Conservation (phyloP, 2,888 invertebrate genomes). For the Pyrocoelia pectoralis region DNA sequence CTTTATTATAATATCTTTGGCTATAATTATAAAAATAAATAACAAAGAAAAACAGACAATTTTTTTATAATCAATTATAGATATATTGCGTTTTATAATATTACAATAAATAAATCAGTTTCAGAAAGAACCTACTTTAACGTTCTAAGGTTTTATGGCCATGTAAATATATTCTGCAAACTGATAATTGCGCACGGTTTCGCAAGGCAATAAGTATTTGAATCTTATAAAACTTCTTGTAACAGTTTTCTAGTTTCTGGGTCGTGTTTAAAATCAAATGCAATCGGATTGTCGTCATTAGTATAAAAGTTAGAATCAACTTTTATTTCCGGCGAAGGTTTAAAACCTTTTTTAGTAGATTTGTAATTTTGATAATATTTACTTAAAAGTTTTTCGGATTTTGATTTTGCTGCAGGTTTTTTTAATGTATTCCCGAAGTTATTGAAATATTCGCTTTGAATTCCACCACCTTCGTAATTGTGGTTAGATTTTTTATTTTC, state of each 20-base stretch:
- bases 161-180: no score
- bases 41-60: no score
- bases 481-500: constrained; percentile 36
- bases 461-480: constrained; percentile 42
- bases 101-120: no score
- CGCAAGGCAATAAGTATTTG: not conserved
- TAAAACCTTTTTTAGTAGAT: not conserved
- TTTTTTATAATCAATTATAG: no score
- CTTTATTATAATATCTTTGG: no score
- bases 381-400: not conserved
- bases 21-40: no score
- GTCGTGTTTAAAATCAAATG: constrained; percentile 3
- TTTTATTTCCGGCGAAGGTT: constrained; percentile 11
- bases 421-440: not conserved
- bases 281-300: not conserved
- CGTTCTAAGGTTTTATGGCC: no score
- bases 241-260: not conserved
- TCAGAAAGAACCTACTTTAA: no score
- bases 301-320: not conserved
- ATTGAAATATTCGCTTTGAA: constrained; percentile 13
- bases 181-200: no score
- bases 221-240: not conserved
- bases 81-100: no score
- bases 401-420: not conserved
- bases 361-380: constrained; percentile 7